Evolutionary conservation across 2,113 vertebrate genomes (phyloP).

Genomic region (Delphinus delphis): DNA sequence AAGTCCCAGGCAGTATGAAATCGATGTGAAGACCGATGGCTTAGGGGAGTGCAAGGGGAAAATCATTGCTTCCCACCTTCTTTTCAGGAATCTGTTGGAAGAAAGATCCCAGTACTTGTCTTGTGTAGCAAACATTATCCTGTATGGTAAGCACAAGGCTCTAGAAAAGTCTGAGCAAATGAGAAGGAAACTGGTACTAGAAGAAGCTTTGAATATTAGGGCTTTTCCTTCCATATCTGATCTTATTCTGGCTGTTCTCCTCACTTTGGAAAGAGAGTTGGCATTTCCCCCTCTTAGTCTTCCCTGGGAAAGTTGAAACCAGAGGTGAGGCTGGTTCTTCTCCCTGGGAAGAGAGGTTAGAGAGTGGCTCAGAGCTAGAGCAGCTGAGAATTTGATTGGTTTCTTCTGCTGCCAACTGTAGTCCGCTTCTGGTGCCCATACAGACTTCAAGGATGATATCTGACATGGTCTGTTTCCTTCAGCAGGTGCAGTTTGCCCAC

Average conservation of each 20-base stretch:
- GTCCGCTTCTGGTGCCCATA: constrained; percentile 36
- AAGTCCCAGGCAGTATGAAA: neutral
- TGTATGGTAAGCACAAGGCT: neutral
- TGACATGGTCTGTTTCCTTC: constrained; percentile 47
- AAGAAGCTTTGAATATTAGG: neutral
- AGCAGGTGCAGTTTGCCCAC: constrained; percentile 34
- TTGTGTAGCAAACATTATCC: neutral
- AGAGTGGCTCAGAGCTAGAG: constrained; percentile 29
- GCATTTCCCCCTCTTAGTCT: neutral
- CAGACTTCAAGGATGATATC: neutral
- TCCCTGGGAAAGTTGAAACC: constrained; percentile 27
- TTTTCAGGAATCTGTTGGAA: neutral
- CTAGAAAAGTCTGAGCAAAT: neutral
- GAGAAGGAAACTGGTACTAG: neutral
- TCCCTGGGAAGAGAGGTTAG: constrained; percentile 25
- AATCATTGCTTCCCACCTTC: neutral
- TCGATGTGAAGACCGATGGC: neutral
- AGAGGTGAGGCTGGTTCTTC: constrained; percentile 49
- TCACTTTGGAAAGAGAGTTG: neutral
- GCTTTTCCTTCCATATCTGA: neutral
- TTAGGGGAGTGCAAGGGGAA: neutral
- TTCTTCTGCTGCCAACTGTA: constrained; percentile 54
- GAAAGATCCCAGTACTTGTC: neutral
- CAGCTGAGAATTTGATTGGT: constrained; percentile 69
- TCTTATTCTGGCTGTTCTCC: neutral